These are phyloP conservation scores for Sceloporus undulatus DNA, from an alignment of 2,113 vertebrate species.

Conservation along the genomic window DNA sequence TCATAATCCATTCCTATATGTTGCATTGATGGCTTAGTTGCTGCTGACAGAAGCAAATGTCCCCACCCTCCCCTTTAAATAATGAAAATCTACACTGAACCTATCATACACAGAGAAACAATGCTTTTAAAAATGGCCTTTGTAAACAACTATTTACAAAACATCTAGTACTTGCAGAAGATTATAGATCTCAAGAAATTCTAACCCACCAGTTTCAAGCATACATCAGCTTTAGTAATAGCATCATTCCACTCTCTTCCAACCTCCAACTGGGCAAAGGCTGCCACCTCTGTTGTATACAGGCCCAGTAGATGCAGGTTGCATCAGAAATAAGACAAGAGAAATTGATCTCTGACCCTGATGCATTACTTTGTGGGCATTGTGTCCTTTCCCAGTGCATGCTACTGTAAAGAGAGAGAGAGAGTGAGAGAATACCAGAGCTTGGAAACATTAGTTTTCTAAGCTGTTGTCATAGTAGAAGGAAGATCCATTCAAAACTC, in stretches of 20 bases:
- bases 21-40: neutral
- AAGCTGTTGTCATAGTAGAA: neutral
- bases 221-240: neutral
- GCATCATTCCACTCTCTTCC: neutral
- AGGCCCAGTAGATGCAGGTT: neutral
- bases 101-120: neutral
- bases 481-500: neutral
- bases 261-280: no score
- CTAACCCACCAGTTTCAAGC: neutral
- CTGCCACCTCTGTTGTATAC: no score
- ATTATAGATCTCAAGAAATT: neutral
- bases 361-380: neutral
- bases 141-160: neutral
- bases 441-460: no score
- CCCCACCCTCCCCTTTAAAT: constrained; percentile 16
- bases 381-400: no score
- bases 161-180: neutral
- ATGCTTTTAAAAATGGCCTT: no score
- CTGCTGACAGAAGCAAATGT: neutral
- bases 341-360: neutral
- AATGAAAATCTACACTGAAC: constrained; percentile 1
- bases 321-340: neutral
- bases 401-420: no score
- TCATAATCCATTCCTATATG: neutral
- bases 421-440: no score